These are phyloP conservation scores for Cetonia aurata DNA, from an alignment of 2,888 invertebrate species.

Conservation along the genomic window DNA sequence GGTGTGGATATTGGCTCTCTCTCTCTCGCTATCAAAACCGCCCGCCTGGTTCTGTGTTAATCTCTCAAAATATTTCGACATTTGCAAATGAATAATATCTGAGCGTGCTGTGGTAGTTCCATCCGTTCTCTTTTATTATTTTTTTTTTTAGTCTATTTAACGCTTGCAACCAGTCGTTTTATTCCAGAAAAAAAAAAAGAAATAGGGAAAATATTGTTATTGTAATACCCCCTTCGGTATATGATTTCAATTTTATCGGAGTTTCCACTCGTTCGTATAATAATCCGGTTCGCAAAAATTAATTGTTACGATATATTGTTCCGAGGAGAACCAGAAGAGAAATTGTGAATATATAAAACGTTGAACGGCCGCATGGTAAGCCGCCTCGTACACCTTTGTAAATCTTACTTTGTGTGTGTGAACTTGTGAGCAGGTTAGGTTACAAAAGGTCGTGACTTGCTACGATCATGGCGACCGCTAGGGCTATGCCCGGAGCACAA, in stretches of 20 bases:
- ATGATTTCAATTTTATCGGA: conserved; percentile 2
- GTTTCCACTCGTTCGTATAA: neutral
- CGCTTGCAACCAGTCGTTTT: too few relatives aligned
- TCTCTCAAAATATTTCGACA: conserved; percentile 33
- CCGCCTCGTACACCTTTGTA: conserved; percentile 38
- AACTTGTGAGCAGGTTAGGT: conserved; percentile 56
- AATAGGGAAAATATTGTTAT: neutral
- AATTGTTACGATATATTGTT: neutral
- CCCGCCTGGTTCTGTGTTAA: conserved; percentile 9
- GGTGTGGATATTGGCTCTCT: conserved; percentile 46
- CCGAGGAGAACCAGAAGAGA: neutral
- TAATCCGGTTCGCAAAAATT: neutral
- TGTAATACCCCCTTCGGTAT: neutral
- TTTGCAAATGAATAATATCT: conserved; percentile 36
- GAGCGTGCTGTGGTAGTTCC: neutral
- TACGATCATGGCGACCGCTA: conserved; percentile 55
- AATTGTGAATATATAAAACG: conserved; percentile 1
- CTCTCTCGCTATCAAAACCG: conserved; percentile 45
- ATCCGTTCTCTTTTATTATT: neutral
- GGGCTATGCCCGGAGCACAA: conserved; percentile 51
- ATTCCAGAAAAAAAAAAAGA: neutral
- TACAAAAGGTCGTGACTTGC: conserved; percentile 58
- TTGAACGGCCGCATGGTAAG: neutral
- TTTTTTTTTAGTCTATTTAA: neutral
- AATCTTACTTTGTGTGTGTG: conserved; percentile 51